Base-by-base conservation (phyloP, 2,113 vertebrate species). In the Notarius quadriscutis region DNA sequence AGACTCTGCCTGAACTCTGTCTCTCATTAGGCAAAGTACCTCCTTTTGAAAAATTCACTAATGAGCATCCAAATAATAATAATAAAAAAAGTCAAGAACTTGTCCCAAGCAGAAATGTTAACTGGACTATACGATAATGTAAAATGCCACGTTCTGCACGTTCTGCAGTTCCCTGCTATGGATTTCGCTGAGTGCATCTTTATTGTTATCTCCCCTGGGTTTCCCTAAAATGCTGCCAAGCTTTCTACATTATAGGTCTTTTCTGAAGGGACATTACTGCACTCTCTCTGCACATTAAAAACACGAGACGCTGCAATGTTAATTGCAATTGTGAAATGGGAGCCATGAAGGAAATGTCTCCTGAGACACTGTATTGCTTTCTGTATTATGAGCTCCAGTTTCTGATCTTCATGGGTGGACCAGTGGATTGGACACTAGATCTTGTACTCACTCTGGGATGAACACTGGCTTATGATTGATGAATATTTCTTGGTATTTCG, bases 211-310 rank as follows among this genome's bases (percentile, higher is more conserved):
- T 83, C 41, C 75, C 78, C 53, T 41, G 7, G 84, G 86, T 86
- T 89, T 83, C 57, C 51, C 63, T 27, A 30, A 74, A 90, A 27
- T 30, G 9, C 72, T 80, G 10, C n/a, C 79, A 91, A 83, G 77
- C 55, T 50, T 81, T 85, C 60, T 58, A 87, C 53, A 34, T 90
- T 90, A 83, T 50, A 67, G n/a, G 69, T 30, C 51, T 7, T 71
- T 41, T 84, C 65, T 89, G 81, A 88, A 91, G 90, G 65, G 80
- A 87, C 51, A 80, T 83, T 84, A 74, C 65, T 78, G 75, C 51
- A 65, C n/a, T 77, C 71, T 71, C 74, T 17, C 25, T 84, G 74
- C 57, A 78, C 86, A 57, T 83, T 30, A 88, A 50, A 87, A 86
- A 90, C 86, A 87, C 1, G 14, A 60, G 62, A 50, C 74, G 82